Percentiles rank a stretch among this genome's conserved stretches.
These are phyloP conservation scores for Pammene aurita DNA, from an alignment of 2,888 invertebrate genomes.

Conservation along the genomic window DNA sequence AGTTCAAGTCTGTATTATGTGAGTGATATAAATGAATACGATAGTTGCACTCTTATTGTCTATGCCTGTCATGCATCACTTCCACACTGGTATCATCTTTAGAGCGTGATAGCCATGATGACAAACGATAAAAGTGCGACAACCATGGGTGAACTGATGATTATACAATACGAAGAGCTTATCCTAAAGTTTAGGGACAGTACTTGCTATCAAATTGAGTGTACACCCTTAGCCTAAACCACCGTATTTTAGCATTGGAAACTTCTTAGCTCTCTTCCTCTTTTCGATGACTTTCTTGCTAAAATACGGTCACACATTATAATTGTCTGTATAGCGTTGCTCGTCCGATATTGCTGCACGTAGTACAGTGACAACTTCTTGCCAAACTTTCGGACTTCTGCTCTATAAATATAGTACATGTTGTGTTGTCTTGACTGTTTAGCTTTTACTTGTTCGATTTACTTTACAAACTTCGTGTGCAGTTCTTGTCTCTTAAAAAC, in stretches of 20 bases:
- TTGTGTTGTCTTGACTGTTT: slow-evolving; percentile 40
- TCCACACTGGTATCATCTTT: too few species aligned
- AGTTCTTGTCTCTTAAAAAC: slow-evolving; percentile 13
- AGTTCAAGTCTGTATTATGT: background rate
- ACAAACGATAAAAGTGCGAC: too few species aligned
- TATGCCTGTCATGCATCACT: too few species aligned
- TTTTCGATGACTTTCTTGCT: slow-evolving; percentile 21
- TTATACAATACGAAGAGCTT: background rate
- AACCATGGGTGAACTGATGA: background rate
- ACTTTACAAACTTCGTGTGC: slow-evolving; percentile 31
- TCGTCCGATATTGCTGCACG: slow-evolving; percentile 47
- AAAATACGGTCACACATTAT: slow-evolving; percentile 30
- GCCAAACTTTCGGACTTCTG: slow-evolving; percentile 42
- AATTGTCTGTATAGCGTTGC: slow-evolving; percentile 43
- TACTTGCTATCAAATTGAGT: background rate
- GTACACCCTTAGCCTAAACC: background rate
- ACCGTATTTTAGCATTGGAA: slow-evolving; percentile 26
- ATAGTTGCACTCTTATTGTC: too few species aligned
- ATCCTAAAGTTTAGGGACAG: background rate
- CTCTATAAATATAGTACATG: slow-evolving; percentile 36
- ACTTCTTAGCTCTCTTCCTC: background rate
- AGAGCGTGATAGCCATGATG: too few species aligned
- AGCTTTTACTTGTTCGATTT: slow-evolving; percentile 20
- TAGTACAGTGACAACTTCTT: slow-evolving; percentile 46
- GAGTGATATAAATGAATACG: too few species aligned